Evolutionary conservation across 23 tunicate genomes (phyloP), one percentile per base, ranked within the genome.

Genomic region (Clavelina lepadiformis): DNA sequence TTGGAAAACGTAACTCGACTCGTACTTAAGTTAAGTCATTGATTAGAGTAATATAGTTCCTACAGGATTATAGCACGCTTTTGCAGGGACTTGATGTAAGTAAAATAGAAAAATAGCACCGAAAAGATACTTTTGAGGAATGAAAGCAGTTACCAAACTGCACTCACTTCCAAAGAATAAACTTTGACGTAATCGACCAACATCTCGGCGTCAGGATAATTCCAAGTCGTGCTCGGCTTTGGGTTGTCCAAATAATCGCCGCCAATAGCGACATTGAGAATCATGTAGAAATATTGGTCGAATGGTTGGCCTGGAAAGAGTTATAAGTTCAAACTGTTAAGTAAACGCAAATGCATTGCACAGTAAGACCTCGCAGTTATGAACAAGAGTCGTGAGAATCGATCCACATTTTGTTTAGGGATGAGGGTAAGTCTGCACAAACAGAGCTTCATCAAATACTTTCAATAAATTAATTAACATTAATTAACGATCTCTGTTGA

Each of bases 141-240:
- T n/a, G n/a, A n/a, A n/a, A n/a, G n/a, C n/a, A n/a, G n/a, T n/a
- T n/a, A n/a, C n/a, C n/a, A n/a, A n/a, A n/a, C n/a, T n/a, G n/a
- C n/a, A n/a, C n/a, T 46, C 31, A 86, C 95, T 71, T 72, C 86
- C 1, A 88, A 54, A 11, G 85, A 72, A 32, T 73, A 74, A 8
- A 79, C 79, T 74, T 63, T 67, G 2, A 93, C 98, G 69, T 79
- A 93, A 54, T 93, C 98, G 38, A 93, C 94, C 82, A 60, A 56
- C 98, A 93, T 93, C 38, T 85, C 88, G 1, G 98, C 98, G 19
- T 74, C 79, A 11, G 98, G 98, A 46, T 93, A 93, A 45, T 79
- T 55, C 94, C 94, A 93, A 2, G 27, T 41, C 4, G 86, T 80
- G 51, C 33, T 25, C 21, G 94, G 94, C 19, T 85, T 75, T 3